Evolutionary conservation across 2,888 invertebrate species (phyloP).

Genomic region (Ennomos fuscantarius): DNA sequence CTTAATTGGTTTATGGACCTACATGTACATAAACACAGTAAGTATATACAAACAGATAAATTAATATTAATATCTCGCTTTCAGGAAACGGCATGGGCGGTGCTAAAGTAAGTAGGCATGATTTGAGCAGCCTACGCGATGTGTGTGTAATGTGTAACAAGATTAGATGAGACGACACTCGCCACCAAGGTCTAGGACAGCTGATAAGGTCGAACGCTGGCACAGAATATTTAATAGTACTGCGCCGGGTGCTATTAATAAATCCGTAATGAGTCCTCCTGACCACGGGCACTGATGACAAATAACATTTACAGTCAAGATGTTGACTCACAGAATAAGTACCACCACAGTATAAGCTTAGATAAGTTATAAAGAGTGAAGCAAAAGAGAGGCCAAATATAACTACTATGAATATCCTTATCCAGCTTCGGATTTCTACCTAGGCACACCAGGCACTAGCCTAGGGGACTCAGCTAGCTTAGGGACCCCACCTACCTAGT

Average conservation of each 20-base stretch:
- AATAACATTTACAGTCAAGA: neutral
- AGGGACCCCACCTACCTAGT: too few relatives aligned
- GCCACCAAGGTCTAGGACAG: conserved; percentile 63
- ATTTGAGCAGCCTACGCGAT: conserved; percentile 24
- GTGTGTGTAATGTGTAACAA: conserved; percentile 31
- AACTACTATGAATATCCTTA: too few relatives aligned
- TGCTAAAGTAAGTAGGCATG: neutral
- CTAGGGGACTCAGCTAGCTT: too few relatives aligned
- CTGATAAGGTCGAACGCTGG: conserved; percentile 52
- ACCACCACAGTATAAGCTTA: too few relatives aligned
- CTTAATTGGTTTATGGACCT: conserved; percentile 7
- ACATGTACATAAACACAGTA: neutral
- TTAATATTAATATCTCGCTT: conserved; percentile 5
- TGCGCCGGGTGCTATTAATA: conserved; percentile 31
- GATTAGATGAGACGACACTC: conserved; percentile 51
- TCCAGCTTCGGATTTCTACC: too few relatives aligned
- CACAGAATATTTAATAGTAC: too few relatives aligned
- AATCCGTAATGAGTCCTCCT: conserved; percentile 22
- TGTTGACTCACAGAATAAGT: too few relatives aligned
- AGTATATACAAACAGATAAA: too few relatives aligned
- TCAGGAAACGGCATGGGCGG: neutral
- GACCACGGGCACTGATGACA: conserved; percentile 24
- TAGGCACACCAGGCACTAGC: too few relatives aligned
- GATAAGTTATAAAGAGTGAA: too few relatives aligned
- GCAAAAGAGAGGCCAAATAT: too few relatives aligned